These are phyloP conservation scores for Tragelaphus imberbis DNA, from an alignment of 2,113 vertebrate species.

Conservation along the genomic window DNA sequence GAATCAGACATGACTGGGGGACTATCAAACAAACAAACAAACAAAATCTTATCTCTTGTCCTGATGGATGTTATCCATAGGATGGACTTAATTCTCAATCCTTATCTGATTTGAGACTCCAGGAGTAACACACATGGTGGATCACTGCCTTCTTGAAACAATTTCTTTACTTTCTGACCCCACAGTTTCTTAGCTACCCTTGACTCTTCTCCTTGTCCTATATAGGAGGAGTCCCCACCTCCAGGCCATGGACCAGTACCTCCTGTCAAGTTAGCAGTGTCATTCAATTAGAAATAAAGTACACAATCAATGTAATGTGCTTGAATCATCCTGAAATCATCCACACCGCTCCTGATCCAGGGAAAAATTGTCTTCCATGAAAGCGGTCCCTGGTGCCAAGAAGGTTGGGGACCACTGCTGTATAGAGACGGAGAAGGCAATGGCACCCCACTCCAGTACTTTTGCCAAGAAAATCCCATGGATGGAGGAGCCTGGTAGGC, in stretches of 20 bases:
- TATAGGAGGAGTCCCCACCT: neutral
- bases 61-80: neutral
- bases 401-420: neutral
- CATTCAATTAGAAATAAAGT: neutral
- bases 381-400: neutral
- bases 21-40: neutral
- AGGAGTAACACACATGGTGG: neutral
- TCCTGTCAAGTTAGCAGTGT: neutral
- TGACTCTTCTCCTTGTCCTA: neutral
- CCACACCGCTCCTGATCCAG: neutral
- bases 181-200: neutral
- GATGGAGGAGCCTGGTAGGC: too few species aligned
- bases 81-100: neutral
- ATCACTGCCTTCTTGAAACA: neutral
- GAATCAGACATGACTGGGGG: neutral
- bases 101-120: too few species aligned
- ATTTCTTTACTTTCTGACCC: neutral
- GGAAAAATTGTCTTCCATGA: neutral
- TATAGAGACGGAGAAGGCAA: too few species aligned
- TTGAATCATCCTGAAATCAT: neutral
- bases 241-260: neutral
- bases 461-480: too few species aligned
- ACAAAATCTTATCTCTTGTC: neutral
- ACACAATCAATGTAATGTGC: neutral
- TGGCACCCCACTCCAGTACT: too few species aligned